Conservation (phyloP, 1,140 invertebrate species). For the Meloidogyne floridensis region DNA sequence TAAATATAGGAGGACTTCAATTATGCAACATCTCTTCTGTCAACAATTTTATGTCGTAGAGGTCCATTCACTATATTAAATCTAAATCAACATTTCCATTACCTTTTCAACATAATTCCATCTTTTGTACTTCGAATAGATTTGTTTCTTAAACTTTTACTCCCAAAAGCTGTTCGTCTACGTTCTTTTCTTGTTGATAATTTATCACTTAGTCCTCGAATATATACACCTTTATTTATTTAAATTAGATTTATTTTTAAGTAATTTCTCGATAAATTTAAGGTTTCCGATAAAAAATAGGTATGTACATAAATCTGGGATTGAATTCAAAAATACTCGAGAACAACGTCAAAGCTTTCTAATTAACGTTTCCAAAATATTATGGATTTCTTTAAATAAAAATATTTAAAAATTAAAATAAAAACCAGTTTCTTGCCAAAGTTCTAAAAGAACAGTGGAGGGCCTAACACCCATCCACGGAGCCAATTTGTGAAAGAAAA, state of each 20-base stretch:
- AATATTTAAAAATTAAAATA: slow-evolving; percentile 24
- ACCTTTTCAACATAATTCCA: not conserved
- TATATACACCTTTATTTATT: slow-evolving; percentile 26
- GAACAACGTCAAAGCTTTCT: too few relatives aligned
- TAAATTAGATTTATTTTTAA: not conserved
- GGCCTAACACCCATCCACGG: slow-evolving; percentile 55
- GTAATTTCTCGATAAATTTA: too few relatives aligned
- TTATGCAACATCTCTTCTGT: too few relatives aligned
- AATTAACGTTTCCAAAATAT: too few relatives aligned
- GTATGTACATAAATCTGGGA: too few relatives aligned
- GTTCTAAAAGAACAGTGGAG: slow-evolving; percentile 57
- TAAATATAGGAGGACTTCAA: too few relatives aligned
- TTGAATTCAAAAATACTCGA: too few relatives aligned
- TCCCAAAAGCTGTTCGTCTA: not conserved
- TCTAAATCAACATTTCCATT: not conserved
- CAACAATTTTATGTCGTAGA: too few relatives aligned
- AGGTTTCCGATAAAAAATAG: too few relatives aligned
- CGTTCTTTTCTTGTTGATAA: not conserved
- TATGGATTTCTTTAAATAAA: not conserved
- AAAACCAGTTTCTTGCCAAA: slow-evolving; percentile 61
- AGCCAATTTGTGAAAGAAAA: slow-evolving; percentile 64
- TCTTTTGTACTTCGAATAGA: not conserved
- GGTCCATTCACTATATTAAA: too few relatives aligned
- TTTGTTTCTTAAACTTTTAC: not conserved
- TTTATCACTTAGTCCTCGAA: slow-evolving; percentile 27